phyloP scores from a whole-genome alignment of 2,888 invertebrate species.

The Papilio gigon region DNA sequence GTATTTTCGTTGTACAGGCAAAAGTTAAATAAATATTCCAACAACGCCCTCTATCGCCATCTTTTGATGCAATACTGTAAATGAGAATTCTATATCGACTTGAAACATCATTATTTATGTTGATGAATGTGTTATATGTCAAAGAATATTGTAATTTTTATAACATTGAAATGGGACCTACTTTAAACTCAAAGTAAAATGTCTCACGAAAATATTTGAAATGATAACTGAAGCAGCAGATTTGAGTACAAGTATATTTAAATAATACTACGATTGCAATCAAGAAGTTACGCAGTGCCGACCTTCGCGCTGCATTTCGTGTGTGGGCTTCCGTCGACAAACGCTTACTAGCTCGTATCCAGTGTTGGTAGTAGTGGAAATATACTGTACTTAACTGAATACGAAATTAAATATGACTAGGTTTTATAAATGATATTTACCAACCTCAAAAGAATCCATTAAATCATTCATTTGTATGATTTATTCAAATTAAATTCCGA shows the following conservation, averaged over 20 bases:
- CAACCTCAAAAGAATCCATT: no score
- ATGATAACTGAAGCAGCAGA: background rate
- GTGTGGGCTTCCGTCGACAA: conserved; percentile 52
- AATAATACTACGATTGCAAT: conserved; percentile 28
- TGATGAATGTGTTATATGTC: no score
- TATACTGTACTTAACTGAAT: no score
- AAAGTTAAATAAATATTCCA: background rate
- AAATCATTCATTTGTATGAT: no score
- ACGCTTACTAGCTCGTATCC: conserved; percentile 47
- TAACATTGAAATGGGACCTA: no score
- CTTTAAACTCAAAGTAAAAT: background rate
- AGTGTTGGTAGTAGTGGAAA: conserved; percentile 13
- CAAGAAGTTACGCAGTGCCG: conserved; percentile 39
- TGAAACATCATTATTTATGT: no score
- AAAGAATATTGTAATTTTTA: no score
- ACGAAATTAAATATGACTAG: no score
- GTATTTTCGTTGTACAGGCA: background rate
- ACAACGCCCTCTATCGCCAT: background rate
- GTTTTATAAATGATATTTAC: no score
- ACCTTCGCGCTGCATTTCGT: conserved; percentile 50
- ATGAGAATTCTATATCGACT: no score
- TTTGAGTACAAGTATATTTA: background rate
- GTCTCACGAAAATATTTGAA: background rate
- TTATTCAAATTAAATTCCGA: no score
- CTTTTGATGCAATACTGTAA: no score